Evolutionary conservation across 2,888 invertebrate species (phyloP).

Genomic region (Ornithoptera priamus): DNA sequence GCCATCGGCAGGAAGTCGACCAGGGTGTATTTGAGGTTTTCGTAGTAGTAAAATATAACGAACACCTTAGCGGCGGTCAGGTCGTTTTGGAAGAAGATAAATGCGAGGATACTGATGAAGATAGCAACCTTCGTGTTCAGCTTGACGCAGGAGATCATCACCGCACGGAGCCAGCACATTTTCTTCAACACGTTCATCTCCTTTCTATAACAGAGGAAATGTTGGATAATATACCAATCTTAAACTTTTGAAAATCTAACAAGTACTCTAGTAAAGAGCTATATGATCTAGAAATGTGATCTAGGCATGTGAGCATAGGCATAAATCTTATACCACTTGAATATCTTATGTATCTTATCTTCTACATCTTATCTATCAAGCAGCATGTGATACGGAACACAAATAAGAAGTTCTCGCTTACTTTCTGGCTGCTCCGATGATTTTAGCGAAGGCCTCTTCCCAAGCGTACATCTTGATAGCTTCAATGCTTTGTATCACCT

Average conservation of each 20-base stretch:
- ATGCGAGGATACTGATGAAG: constrained; percentile 86
- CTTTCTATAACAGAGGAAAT: constrained; percentile 60
- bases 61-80: constrained; percentile 88
- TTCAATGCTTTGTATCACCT: constrained; percentile 90
- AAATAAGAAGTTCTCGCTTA: constrained; percentile 53
- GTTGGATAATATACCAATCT: too few relatives aligned
- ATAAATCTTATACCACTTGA: too few relatives aligned
- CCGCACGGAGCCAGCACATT: constrained; percentile 84
- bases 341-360: too few relatives aligned
- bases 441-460: constrained; percentile 88
- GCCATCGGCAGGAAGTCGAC: constrained; percentile 90
- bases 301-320: too few relatives aligned
- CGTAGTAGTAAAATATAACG: constrained; percentile 89
- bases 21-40: constrained; percentile 87
- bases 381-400: neutral
- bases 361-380: too few relatives aligned
- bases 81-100: constrained; percentile 81
- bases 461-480: constrained; percentile 95
- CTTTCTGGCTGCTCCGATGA: constrained; percentile 87
- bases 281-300: too few relatives aligned
- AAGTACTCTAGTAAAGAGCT: too few relatives aligned
- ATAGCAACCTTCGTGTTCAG: constrained; percentile 90
- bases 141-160: constrained; percentile 85
- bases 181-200: constrained; percentile 85
- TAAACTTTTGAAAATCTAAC: too few relatives aligned